Conservation (phyloP, 2,113 vertebrate species). For the Dunckerocampus dactyliophorus region DNA sequence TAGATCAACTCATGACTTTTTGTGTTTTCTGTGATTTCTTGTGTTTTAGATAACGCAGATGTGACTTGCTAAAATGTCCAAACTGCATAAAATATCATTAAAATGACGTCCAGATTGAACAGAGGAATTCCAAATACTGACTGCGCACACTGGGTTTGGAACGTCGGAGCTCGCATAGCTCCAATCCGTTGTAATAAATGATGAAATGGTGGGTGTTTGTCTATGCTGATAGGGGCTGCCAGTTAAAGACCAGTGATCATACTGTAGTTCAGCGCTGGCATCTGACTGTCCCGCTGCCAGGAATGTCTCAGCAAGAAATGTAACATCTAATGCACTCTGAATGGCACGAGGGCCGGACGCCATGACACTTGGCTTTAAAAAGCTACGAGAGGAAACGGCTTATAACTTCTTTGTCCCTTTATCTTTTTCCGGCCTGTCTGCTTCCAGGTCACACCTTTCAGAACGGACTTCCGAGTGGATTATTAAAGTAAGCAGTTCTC, state of each 20-base stretch:
- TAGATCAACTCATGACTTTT: constrained; percentile 58
- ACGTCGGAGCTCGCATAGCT: not conserved
- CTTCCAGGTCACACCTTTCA: constrained; percentile 5
- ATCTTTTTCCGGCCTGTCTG: not conserved
- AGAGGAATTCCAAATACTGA: constrained; percentile 24
- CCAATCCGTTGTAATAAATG: constrained; percentile 10
- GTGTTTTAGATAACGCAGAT: constrained; percentile 59
- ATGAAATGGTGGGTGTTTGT: constrained; percentile 13
- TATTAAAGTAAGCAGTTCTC: not conserved
- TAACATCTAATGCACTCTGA: not conserved
- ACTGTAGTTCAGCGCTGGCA: constrained; percentile 20
- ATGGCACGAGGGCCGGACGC: constrained; percentile 21
- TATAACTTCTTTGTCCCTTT: not conserved
- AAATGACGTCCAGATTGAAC: constrained; percentile 14
- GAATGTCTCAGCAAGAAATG: constrained; percentile 27
- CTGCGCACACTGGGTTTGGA: constrained; percentile 2
- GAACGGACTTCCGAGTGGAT: not conserved
- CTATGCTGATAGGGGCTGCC: constrained; percentile 28
- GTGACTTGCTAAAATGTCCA: constrained; percentile 23
- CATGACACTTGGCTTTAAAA: constrained; percentile 14
- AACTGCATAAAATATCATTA: constrained; percentile 32
- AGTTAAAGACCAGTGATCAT: constrained; percentile 29
- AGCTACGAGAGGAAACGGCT: constrained; percentile 1
- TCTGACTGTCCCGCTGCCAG: constrained; percentile 34
- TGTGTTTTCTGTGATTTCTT: constrained; percentile 55